Evolutionary conservation across 2,113 vertebrate species (phyloP), one percentile per base, ranked within the genome.

Genomic region (Plotosus lineatus): DNA sequence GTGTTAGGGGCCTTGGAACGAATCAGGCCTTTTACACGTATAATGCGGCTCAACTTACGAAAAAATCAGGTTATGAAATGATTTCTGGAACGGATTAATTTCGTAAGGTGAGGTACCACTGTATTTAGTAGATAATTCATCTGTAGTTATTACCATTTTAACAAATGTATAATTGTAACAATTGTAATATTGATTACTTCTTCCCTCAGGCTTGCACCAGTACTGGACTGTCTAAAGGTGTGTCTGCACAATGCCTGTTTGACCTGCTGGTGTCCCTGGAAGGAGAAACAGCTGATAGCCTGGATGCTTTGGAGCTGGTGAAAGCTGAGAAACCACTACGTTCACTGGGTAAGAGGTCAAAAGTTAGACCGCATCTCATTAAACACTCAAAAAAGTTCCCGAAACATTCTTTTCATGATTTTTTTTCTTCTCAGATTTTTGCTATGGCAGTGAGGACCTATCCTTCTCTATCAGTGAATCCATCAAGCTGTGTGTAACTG

Each of bases 401-500:
- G n/a, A 77, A 36, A 71, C 40, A 31, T 9, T 36, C 11, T 26
- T 36, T 2, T 51, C 36, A 11, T 1, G 28, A 23, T 38, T 61
- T 15, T 66, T 51, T 10, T 84, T 46, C 33, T 42, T 40, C 85
- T 73, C 89, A 99, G 98, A 99, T 89, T 99, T 99, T 87, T 99
- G 98, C 92, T 99, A 99, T 42, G 98, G 97, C 23, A 99, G 96
- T 0, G 97, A 99, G 83, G 97, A 99, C 83, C 83, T 98, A 88
- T 93, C 94, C 10, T 99, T 99, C 90, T 98, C 97, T 2, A 96
- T 99, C 89, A 97, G 95, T 17, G 97, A 99, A 82, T 95, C 96
- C 90, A 99, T 99, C 88, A 99, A 99, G 84, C 93, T 99, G 51
- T 97, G 97, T 83, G 98, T 99, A 33, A 99, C 98, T 0, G 97